phyloP scores from a whole-genome alignment of 2,113 vertebrate genomes.

The Vidua chalybeata region DNA sequence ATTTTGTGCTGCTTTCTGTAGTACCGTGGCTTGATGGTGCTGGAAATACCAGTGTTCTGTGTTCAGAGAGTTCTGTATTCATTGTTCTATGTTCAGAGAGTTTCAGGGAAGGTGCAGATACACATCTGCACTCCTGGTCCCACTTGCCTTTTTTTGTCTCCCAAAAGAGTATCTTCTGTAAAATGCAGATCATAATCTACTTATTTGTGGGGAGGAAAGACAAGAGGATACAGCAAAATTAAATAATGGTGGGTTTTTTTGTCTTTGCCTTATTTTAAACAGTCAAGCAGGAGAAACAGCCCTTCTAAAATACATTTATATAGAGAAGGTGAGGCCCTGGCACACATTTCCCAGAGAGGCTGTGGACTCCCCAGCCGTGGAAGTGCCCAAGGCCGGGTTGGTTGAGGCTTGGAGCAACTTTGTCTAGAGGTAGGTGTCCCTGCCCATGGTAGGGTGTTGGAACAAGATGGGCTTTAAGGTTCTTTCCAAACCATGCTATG shows the following conservation, averaged over 20 bases:
- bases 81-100: not conserved
- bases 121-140: not conserved
- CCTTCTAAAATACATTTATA: not conserved
- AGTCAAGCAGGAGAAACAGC: not conserved
- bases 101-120: not conserved
- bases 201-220: not conserved
- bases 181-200: not conserved
- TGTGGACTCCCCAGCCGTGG: not conserved
- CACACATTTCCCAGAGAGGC: not conserved
- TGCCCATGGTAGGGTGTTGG: not conserved
- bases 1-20: not conserved
- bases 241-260: not conserved
- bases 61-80: not conserved
- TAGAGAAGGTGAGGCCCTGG: not conserved
- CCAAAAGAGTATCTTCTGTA: not conserved
- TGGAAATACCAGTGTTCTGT: not conserved
- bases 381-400: not conserved
- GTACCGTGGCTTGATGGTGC: fast-evolving
- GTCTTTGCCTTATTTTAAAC: not conserved
- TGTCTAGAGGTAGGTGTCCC: not conserved
- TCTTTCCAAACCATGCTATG: not conserved
- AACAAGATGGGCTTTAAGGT: not conserved
- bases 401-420: not conserved
- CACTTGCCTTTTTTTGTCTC: not conserved
- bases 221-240: not conserved